phyloP scores from a whole-genome alignment of 1,140 invertebrate species.

The Cotesia typhae region DNA sequence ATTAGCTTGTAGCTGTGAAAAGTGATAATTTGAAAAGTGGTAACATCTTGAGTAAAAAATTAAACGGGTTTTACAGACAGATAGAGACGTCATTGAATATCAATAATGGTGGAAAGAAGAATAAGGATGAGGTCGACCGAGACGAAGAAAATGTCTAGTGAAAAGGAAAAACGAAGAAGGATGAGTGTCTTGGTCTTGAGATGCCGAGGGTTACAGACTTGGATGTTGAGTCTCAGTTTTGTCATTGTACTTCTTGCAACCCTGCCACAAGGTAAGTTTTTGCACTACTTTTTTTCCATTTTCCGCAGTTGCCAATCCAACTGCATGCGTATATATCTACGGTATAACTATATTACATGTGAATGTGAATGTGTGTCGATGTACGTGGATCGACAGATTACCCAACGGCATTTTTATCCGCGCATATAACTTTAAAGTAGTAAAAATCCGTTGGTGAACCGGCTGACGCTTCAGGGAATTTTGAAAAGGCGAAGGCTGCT shows the following conservation, averaged over 20 bases:
- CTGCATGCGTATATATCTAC: neutral
- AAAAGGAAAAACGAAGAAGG: conserved; percentile 20
- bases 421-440: neutral
- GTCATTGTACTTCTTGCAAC: conserved; percentile 32
- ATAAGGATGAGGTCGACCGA: conserved; percentile 23
- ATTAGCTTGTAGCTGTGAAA: neutral
- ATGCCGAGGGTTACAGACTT: conserved; percentile 30
- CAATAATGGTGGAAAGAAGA: conserved; percentile 6
- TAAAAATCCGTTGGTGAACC: conserved; percentile 1
- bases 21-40: neutral
- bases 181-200: conserved; percentile 17
- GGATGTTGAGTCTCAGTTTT: conserved; percentile 34
- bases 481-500: conserved; percentile 15
- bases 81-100: conserved; percentile 19
- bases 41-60: too few relatives aligned
- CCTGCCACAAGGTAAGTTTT: conserved; percentile 36
- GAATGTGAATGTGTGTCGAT: neutral
- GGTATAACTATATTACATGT: neutral
- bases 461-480: conserved; percentile 3
- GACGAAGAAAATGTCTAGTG: conserved; percentile 12
- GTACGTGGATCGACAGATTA: neutral
- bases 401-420: conserved; percentile 3
- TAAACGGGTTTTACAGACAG: neutral
- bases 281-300: conserved; percentile 16
- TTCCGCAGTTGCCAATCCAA: too few relatives aligned